Conservation (phyloP, 2,888 invertebrate genomes). For the Camponotus fellah region DNA sequence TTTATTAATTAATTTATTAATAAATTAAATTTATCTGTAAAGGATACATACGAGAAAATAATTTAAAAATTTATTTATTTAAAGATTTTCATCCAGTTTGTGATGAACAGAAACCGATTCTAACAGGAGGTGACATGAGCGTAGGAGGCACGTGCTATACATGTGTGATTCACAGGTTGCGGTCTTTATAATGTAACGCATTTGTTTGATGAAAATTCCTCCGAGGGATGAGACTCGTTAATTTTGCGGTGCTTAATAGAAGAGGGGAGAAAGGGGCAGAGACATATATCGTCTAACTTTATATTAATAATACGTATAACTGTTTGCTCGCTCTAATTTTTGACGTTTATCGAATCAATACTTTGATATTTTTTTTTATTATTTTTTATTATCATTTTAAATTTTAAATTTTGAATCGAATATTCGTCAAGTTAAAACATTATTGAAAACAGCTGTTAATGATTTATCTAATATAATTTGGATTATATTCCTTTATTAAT, state of each 20-base stretch:
- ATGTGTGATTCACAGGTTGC: constrained; percentile 31
- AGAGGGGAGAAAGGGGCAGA: constrained; percentile 24
- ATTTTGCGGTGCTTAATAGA: constrained; percentile 41
- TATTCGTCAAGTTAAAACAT: background rate
- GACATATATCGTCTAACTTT: constrained; percentile 35
- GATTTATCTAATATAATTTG: background rate
- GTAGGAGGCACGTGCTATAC: constrained; percentile 20
- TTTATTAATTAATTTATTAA: too few relatives aligned
- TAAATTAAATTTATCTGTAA: background rate
- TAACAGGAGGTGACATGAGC: background rate
- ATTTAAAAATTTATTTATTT: background rate
- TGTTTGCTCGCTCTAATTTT: constrained; percentile 63
- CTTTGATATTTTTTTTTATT: background rate
- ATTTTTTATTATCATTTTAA: background rate
- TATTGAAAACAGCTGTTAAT: background rate
- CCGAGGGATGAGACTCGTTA: constrained; percentile 11
- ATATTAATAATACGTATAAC: constrained; percentile 63
- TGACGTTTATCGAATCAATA: background rate
- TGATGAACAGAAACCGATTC: constrained; percentile 7
- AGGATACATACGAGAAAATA: background rate
- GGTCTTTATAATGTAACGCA: constrained; percentile 12
- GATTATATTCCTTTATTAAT: background rate
- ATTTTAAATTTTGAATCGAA: background rate
- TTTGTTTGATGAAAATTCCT: constrained; percentile 22
- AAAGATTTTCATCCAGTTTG: constrained; percentile 1